phyloP scores from a whole-genome alignment of 2,113 vertebrate species.

The Nymphicus hollandicus region DNA sequence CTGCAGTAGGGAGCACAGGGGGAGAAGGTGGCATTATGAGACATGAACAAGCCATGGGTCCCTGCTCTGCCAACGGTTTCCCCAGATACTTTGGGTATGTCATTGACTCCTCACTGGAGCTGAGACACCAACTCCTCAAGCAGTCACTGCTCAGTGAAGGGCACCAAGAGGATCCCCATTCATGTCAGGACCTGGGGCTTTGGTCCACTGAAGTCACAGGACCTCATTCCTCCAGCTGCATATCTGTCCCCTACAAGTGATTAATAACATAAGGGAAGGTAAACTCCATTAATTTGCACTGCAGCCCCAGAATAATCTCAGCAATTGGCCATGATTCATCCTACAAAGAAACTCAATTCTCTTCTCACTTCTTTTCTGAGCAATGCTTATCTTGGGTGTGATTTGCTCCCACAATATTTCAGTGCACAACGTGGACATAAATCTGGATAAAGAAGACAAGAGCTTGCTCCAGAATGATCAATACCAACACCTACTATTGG shows the following conservation, averaged over 20 bases:
- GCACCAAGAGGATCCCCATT: not conserved
- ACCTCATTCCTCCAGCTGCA: not conserved
- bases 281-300: not conserved
- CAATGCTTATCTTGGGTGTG: not conserved
- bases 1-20: not conserved
- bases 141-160: fast-evolving
- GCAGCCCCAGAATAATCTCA: not conserved
- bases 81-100: not conserved
- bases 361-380: not conserved
- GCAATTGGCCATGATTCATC: not conserved
- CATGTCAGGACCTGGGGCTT: not conserved
- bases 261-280: not conserved
- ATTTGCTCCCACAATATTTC: not conserved
- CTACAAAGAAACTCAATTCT: not conserved
- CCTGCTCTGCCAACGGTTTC: not conserved
- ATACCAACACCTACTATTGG: not conserved
- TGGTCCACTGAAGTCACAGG: not conserved
- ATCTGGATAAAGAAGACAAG: not conserved
- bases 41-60: not conserved
- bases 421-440: not conserved
- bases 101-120: not conserved
- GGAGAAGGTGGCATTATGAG: not conserved
- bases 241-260: not conserved
- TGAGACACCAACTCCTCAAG: not conserved
- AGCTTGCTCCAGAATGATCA: not conserved